Base-by-base conservation (phyloP, 2,113 vertebrate species). In the Lasiurus borealis region DNA sequence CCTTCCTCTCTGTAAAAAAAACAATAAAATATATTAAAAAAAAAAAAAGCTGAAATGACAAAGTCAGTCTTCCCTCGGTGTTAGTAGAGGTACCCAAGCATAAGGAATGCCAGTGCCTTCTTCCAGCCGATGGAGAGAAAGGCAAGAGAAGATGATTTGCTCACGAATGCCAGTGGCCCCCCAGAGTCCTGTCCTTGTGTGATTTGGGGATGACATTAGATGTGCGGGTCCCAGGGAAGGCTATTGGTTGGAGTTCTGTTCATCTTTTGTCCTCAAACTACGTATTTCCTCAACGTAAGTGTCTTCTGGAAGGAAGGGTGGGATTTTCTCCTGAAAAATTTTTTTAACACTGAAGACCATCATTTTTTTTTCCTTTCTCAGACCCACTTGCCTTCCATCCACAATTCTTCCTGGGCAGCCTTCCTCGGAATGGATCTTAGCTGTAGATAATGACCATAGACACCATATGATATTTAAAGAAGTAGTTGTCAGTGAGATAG, bases 271-370 rank as follows among this genome's bases (percentile, higher is more conserved):
- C 48, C 52, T 94, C 46, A n/a, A 77, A 52, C 66, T 52, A 2
- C 50, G 0, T 62, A 46, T 57, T 90, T 85, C 75, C 21, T 78
- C 69, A 81, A 34, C 50, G 64, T 31, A 31, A 59, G 62, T 64
- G 23, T 84, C 81, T 94, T 72, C 72, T 52, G 50, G 75, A 81
- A 92, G 40, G n/a, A 88, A 68, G 94, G 78, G 11, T 64, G 46
- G 21, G 31, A 13, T 90, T 81, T 87, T 69, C 18, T 40, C 13
- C 59, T 57, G 71, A 91, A 57, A 72, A 44, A 50, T 77, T 40
- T 64, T 62, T 64, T 71, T 73, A 88, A 71, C 25, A 40, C 31
- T 90, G 31, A 27, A 69, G 69, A 50, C 34, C 10, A 40, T 29
- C 25, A 9, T 88, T 85, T 50, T 31, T 21, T 69, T 48, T 50